Percentiles rank a stretch among this genome's conserved stretches.
phyloP scores from a whole-genome alignment of 2,797 vertebrate genomes.

The Sebastolobus alascanus region DNA sequence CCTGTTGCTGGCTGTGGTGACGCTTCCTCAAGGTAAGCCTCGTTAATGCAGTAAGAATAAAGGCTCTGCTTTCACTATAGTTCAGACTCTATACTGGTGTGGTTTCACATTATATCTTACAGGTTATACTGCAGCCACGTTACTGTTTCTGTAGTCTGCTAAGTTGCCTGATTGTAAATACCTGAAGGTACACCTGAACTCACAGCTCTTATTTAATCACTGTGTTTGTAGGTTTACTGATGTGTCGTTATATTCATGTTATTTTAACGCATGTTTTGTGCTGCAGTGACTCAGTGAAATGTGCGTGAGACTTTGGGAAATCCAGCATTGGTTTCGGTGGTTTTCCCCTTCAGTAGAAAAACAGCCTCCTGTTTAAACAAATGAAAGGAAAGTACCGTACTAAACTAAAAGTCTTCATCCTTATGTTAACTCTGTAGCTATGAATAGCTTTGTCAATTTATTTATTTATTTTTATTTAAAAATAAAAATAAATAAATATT shows the following conservation, averaged over 20 bases:
- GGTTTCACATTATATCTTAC: not conserved
- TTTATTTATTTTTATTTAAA: too few species aligned
- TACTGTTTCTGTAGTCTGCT: too few species aligned
- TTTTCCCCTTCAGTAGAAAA: not conserved
- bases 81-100: not conserved
- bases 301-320: not conserved
- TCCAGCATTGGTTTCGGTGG: not conserved
- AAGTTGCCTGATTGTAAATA: not conserved
- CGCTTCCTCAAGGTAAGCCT: slow-evolving; percentile 57
- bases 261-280: not conserved
- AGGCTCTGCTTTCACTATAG: not conserved
- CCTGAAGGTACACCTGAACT: not conserved
- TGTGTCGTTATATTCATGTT: not conserved
- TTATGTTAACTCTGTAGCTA: not conserved
- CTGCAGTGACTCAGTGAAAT: not conserved
- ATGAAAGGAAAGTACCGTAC: not conserved
- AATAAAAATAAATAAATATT: too few species aligned
- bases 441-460: not conserved
- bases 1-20: slow-evolving; percentile 40
- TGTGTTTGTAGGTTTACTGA: not conserved
- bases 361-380: not conserved
- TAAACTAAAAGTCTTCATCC: not conserved
- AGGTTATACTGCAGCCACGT: not conserved
- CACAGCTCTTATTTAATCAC: not conserved
- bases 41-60: not conserved